Evolutionary conservation across 1,140 invertebrate genomes (phyloP), one percentile per base, ranked within the genome.

Genomic region (Centruroides vittatus): DNA sequence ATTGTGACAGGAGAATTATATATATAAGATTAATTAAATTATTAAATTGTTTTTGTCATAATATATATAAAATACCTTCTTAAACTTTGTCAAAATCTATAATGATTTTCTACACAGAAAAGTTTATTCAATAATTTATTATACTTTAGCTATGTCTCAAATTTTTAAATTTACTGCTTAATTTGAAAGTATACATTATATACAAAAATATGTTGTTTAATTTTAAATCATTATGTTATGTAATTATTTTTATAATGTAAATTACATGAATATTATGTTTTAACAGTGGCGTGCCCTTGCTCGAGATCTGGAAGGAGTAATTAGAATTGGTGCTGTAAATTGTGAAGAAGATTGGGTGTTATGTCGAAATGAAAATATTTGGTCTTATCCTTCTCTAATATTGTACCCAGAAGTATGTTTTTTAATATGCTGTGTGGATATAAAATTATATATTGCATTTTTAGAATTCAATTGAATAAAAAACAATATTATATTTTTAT

Each of bases 321-420:
- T 88, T 51, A 77, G 81, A 67, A 79, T 85, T 66, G 86, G 84
- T n/a, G 86, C 86, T 60, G 83, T 89, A 0, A 88, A 90, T 71
- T 90, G 87, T 75, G 83, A 84, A 71, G 84, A 86, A 69, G 83
- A 89, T 65, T 84, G 81, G 75, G 69, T 77, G 51, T 71, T 89
- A 35, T 90, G 87, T 73, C 75, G 78, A 59, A 73, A 80, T 68
- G 75, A 85, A 70, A 75, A 79, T 47, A 82, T 89, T 55, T 73
- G 73, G 52, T 80, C 78, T 23, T 89, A 86, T 73, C 87, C 87
- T 11, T 81, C 84, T 0, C 72, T 89, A 1, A 66, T 84, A 7
- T 71, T 84, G 61, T 85, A 77, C 67, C 79, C 79, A 47, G 55
- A 68, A 59, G 78, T 77, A 70, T 69, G 64, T 63, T 58, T 58